These are phyloP conservation scores for Panurus biarmicus DNA, from an alignment of 2,113 vertebrate species.

Conservation along the genomic window DNA sequence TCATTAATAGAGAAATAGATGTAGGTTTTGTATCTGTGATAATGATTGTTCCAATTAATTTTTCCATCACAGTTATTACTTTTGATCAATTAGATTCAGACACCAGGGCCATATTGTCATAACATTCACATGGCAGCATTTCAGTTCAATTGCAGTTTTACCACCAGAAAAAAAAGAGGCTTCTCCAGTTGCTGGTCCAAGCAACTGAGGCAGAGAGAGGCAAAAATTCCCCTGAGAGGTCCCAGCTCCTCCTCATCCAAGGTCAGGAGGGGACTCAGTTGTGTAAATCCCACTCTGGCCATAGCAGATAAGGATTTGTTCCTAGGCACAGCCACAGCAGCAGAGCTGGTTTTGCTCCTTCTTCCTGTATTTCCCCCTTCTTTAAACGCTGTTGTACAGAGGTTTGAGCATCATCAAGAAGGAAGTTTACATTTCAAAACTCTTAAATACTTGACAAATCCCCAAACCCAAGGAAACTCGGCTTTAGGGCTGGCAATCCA, in stretches of 20 bases:
- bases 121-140: neutral
- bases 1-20: neutral
- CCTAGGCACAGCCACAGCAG: neutral
- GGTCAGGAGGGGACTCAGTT: fast-evolving
- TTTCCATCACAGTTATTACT: neutral
- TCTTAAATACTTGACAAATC: constrained; percentile 29
- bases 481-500: constrained; percentile 25
- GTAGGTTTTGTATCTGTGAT: neutral
- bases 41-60: neutral
- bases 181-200: neutral
- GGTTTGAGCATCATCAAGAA: neutral
- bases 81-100: neutral
- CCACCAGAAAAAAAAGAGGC: neutral
- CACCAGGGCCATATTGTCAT: neutral
- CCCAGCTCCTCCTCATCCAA: fast-evolving
- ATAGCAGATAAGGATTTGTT: neutral
- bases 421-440: neutral
- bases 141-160: neutral
- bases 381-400: neutral
- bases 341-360: neutral
- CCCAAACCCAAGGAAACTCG: neutral
- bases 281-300: too few relatives aligned
- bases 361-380: neutral
- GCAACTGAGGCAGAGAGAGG: neutral
- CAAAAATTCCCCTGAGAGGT: neutral